Evolutionary conservation across 2,797 vertebrate genomes (phyloP).

Genomic region (Leptatherina wallacei): DNA sequence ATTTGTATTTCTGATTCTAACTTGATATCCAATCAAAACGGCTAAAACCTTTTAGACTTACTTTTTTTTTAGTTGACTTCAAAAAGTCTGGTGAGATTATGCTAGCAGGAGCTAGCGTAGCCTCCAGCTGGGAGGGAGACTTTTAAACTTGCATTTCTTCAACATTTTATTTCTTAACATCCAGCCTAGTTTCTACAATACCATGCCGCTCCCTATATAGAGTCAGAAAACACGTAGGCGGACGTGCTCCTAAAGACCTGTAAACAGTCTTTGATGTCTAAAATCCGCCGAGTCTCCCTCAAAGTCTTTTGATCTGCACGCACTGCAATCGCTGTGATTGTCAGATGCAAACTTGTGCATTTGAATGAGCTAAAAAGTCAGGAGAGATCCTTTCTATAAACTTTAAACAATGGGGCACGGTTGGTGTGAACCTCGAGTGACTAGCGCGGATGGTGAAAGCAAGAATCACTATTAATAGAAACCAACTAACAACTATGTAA

Average conservation of each 20-base stretch:
- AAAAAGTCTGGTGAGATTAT: too few relatives aligned
- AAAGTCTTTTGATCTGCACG: slow-evolving; percentile 16
- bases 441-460: neutral
- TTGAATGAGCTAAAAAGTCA: neutral
- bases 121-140: too few relatives aligned
- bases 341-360: slow-evolving; percentile 11
- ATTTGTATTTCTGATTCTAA: neutral
- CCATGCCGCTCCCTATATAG: neutral
- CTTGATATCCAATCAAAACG: neutral
- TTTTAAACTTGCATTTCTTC: too few relatives aligned
- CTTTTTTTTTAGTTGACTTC: too few relatives aligned
- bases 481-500: neutral
- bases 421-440: neutral
- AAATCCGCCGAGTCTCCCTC: neutral
- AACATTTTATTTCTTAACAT: neutral
- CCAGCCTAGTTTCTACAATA: slow-evolving; percentile 7
- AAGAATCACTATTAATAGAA: neutral
- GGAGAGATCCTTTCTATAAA: slow-evolving; percentile 1
- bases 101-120: too few relatives aligned
- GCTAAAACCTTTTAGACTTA: neutral
- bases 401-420: neutral
- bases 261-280: slow-evolving; percentile 17
- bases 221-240: slow-evolving; percentile 1
- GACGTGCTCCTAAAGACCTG: slow-evolving; percentile 1
- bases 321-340: neutral